These are phyloP conservation scores for Astreopora myriophthalma DNA, from an alignment of 64 coral and sea anemone species.

Conservation along the genomic window DNA sequence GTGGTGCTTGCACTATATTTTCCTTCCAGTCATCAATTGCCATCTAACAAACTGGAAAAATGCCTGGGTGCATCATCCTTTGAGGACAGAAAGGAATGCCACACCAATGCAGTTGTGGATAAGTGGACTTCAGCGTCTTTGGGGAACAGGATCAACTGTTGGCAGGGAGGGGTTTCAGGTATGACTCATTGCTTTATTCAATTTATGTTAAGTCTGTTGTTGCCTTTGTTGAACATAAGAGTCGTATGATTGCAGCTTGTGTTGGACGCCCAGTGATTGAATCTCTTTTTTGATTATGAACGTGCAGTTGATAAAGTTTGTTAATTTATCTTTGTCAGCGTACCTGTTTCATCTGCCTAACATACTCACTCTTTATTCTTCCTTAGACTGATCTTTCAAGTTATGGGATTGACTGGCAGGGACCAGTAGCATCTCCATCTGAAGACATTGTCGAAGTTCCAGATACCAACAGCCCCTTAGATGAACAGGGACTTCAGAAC, in stretches of 20 bases:
- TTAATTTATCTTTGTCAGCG: not conserved
- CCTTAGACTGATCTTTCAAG: conserved; percentile 2
- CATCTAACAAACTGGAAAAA: conserved; percentile 64
- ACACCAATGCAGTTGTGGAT: conserved; percentile 72
- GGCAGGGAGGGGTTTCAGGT: conserved; percentile 19
- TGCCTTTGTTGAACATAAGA: not conserved
- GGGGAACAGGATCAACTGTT: not conserved
- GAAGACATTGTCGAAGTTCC: conserved; percentile 13
- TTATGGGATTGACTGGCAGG: conserved; percentile 60
- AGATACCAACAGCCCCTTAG: conserved; percentile 40
- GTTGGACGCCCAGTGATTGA: no score
- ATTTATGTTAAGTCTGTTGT: not conserved
- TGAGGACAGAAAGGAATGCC: conserved; percentile 64
- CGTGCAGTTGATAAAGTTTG: not conserved
- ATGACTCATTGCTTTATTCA: not conserved
- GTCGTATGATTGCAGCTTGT: no score
- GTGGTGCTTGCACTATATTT: conserved; percentile 76
- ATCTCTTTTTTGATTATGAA: not conserved
- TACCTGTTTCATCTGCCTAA: not conserved
- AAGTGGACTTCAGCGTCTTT: conserved; percentile 7
- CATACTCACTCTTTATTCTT: not conserved
- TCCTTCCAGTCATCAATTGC: conserved; percentile 69
- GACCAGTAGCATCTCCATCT: conserved; percentile 15
- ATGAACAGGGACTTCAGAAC: not conserved
- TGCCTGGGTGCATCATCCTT: conserved; percentile 70